Evolutionary conservation across 2,797 vertebrate genomes (phyloP).

Genomic region (Margarornis squamiger): DNA sequence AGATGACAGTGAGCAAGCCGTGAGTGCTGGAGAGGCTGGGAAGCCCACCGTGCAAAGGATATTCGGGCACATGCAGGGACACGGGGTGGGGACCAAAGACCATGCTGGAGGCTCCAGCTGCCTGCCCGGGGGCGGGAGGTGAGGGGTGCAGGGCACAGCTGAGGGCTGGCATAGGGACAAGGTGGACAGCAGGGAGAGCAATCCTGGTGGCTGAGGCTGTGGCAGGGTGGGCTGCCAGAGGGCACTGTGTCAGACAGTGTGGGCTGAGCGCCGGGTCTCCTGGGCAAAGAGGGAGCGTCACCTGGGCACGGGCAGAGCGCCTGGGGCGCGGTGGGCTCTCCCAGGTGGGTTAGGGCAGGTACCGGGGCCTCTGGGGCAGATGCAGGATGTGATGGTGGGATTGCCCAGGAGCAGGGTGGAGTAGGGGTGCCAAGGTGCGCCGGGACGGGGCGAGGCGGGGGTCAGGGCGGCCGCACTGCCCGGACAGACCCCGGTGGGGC

Average conservation of each 20-base stretch:
- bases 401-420: neutral
- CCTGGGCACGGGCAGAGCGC: neutral
- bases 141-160: neutral
- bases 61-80: fast-evolving
- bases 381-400: neutral
- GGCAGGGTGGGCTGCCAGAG: neutral
- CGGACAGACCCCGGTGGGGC: neutral
- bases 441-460: neutral
- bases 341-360: neutral
- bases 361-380: neutral
- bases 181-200: fast-evolving
- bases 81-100: too few species aligned
- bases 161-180: neutral
- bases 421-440: neutral
- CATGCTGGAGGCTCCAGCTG: neutral
- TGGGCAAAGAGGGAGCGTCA: neutral
- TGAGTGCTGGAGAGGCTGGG: fast-evolving
- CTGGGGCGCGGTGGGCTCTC: neutral
- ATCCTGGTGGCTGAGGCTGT: neutral
- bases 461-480: neutral
- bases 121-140: neutral
- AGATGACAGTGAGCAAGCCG: neutral
- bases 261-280: neutral
- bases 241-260: neutral
- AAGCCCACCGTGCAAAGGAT: neutral